phyloP scores from a whole-genome alignment of 2,113 vertebrate species.

The Toxotes chatareus region DNA sequence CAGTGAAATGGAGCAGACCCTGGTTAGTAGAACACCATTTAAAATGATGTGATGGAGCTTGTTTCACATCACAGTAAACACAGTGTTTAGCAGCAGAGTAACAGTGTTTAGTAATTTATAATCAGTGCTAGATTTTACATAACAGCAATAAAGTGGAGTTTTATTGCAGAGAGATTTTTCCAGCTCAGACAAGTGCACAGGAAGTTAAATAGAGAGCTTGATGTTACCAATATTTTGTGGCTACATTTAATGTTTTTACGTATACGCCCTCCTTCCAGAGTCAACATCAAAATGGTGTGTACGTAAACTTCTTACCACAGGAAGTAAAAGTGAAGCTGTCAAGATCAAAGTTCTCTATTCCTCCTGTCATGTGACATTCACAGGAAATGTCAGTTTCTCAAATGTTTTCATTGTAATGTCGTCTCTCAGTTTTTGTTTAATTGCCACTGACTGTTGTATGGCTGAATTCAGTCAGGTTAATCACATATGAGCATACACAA shows the following conservation, averaged over 20 bases:
- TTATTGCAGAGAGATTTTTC: not conserved
- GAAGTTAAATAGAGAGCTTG: not conserved
- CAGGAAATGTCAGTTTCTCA: constrained; percentile 13
- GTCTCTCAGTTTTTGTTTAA: not conserved
- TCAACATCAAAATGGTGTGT: not conserved
- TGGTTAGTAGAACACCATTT: not conserved
- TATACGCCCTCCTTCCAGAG: not conserved
- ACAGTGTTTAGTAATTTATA: not conserved
- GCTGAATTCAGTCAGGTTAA: not conserved
- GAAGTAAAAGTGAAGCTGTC: constrained; percentile 56
- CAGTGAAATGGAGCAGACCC: too few species aligned
- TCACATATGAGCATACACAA: not conserved
- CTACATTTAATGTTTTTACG: not conserved
- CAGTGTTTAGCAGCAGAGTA: not conserved
- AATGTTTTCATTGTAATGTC: not conserved
- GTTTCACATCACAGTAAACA: not conserved
- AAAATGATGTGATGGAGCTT: not conserved
- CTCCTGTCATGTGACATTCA: constrained; percentile 30
- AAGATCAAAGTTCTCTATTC: constrained; percentile 45
- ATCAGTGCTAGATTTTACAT: not conserved
- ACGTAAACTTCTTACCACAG: constrained; percentile 20
- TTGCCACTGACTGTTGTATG: not conserved
- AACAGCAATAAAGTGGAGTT: not conserved
- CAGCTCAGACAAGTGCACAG: not conserved
- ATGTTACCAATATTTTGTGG: not conserved